Evolutionary conservation across 2,888 invertebrate species (phyloP).

Genomic region (Luffia ferchaultella): DNA sequence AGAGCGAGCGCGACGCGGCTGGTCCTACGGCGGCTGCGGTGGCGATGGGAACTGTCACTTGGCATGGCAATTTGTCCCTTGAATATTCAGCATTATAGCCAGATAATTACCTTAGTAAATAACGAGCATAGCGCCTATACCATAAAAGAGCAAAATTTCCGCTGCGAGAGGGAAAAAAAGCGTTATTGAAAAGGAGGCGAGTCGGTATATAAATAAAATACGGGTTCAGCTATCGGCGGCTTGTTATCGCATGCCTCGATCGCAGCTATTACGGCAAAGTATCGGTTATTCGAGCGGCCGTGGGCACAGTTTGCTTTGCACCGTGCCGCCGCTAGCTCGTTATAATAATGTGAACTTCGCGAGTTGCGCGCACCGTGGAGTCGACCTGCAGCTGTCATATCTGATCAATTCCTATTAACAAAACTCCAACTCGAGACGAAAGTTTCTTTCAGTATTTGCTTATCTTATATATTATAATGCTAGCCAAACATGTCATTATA

Average conservation of each 20-base stretch:
- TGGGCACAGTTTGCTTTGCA: constrained; percentile 61
- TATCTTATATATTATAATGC: constrained; percentile 3
- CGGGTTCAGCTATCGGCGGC: constrained; percentile 66
- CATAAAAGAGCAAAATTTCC: constrained; percentile 62
- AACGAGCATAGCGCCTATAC: constrained; percentile 48
- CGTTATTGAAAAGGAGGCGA: constrained; percentile 64
- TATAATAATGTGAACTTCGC: constrained; percentile 66
- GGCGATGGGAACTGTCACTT: constrained; percentile 35
- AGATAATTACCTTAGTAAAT: constrained; percentile 56
- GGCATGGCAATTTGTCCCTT: constrained; percentile 43
- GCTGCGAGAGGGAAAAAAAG: constrained; percentile 49
- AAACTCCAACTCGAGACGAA: no score
- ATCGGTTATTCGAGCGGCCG: constrained; percentile 53
- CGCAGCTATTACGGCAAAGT: constrained; percentile 57
- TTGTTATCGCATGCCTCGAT: constrained; percentile 65
- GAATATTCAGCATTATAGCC: constrained; percentile 47
- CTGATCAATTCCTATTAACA: no score
- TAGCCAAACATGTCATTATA: neutral
- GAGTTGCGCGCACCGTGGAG: constrained; percentile 56
- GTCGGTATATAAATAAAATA: constrained; percentile 65
- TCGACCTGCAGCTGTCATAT: constrained; percentile 19
- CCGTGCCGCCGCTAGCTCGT: constrained; percentile 48
- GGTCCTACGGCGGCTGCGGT: neutral
- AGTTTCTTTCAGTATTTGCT: no score
- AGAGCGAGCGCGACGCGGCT: neutral